Evolutionary conservation across 2,113 vertebrate species (phyloP).

Genomic region (Psittacus erithacus): DNA sequence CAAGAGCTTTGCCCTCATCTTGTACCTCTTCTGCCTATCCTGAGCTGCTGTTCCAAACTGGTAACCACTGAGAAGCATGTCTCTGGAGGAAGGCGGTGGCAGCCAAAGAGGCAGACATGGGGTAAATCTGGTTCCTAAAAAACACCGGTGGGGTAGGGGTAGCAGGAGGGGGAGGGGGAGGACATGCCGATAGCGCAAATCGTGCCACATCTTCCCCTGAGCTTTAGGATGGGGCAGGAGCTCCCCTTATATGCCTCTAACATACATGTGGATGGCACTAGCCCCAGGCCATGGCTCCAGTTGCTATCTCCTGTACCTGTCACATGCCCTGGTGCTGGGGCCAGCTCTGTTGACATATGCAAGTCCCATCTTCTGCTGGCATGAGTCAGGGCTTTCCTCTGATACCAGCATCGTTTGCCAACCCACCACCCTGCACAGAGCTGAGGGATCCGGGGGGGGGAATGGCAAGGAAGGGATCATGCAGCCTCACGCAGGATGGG

Average conservation of each 20-base stretch:
- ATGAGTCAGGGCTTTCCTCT: constrained; percentile 5
- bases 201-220: neutral
- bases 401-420: neutral
- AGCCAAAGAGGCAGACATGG: neutral
- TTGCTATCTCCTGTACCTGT: neutral
- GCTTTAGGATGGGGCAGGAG: neutral
- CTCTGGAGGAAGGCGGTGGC: neutral
- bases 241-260: neutral
- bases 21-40: neutral
- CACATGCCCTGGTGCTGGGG: neutral
- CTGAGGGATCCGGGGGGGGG: neutral
- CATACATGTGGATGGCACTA: neutral
- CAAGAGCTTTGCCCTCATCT: neutral
- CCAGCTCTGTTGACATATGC: neutral
- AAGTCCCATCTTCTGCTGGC: neutral
- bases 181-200: rapidly evolving
- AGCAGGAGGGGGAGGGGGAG: neutral
- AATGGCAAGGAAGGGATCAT: neutral
- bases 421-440: neutral
- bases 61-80: neutral
- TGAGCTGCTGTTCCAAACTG: neutral
- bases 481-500: neutral
- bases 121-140: neutral
- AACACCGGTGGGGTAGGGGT: rapidly evolving
- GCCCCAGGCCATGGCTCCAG: neutral